Percentiles rank a stretch among this genome's conserved stretches.
phyloP scores from a whole-genome alignment of 1,140 invertebrate genomes.

The Drosophila pachea region DNA sequence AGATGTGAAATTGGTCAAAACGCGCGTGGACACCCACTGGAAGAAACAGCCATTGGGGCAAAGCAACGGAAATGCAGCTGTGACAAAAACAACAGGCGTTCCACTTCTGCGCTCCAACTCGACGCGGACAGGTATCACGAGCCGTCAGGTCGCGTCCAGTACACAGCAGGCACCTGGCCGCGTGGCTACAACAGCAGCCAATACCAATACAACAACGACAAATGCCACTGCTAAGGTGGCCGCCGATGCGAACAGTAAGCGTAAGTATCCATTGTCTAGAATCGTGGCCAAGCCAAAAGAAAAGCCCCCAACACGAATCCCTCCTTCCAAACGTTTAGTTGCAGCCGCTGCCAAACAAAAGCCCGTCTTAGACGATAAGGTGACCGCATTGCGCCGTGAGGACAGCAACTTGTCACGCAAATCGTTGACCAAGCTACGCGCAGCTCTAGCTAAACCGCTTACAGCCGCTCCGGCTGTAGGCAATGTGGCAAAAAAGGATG shows the following conservation, averaged over 20 bases:
- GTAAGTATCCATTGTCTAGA: conserved; percentile 39
- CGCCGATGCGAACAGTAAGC: conserved; percentile 38
- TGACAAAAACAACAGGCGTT: conserved; percentile 6
- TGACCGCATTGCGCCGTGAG: conserved; percentile 59
- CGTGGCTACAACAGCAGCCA: neutral
- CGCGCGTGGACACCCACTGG: conserved; percentile 76
- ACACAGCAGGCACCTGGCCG: conserved; percentile 24
- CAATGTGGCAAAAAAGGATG: conserved; percentile 8
- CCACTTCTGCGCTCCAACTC: conserved; percentile 66
- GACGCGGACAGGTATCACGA: conserved; percentile 31
- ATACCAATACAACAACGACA: conserved; percentile 15
- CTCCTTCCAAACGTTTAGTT: conserved; percentile 6
- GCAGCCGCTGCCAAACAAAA: conserved; percentile 42
- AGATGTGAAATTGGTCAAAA: conserved; percentile 66
- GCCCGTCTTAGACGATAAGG: conserved; percentile 42
- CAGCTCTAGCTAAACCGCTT: conserved; percentile 60
- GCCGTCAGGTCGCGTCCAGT: too few species aligned
- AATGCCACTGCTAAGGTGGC: conserved; percentile 46
- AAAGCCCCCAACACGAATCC: neutral
- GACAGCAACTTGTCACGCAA: conserved; percentile 73
- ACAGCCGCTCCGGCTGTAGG: conserved; percentile 24
- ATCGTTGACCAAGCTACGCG: conserved; percentile 68
- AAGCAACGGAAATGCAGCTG: conserved; percentile 34
- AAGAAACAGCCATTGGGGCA: conserved; percentile 61
- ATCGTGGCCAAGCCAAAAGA: neutral